These are phyloP conservation scores for Melinaea menophilus DNA, from an alignment of 2,888 invertebrate genomes.

Conservation along the genomic window DNA sequence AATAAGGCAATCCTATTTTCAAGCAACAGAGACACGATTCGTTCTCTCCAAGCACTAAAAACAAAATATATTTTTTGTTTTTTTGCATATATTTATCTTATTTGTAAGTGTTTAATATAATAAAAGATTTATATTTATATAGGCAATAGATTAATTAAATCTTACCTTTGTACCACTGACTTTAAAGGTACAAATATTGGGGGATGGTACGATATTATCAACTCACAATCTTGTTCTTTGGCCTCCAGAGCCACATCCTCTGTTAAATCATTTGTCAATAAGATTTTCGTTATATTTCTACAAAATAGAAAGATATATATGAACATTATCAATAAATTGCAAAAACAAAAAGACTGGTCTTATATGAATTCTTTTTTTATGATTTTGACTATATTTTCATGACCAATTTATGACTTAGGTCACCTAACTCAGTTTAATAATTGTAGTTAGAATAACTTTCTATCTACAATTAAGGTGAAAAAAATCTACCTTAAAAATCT, in stretches of 20 bases:
- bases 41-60: constrained; percentile 86
- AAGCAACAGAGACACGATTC: constrained; percentile 87
- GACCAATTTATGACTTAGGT: too few species aligned
- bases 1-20: constrained; percentile 92
- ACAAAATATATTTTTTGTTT: not conserved
- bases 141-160: not conserved
- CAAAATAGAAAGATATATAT: constrained; percentile 33
- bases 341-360: too few species aligned
- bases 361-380: too few species aligned
- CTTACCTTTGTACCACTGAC: constrained; percentile 85
- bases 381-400: too few species aligned
- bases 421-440: too few species aligned
- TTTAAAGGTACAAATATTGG: constrained; percentile 93
- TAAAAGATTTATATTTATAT: too few species aligned
- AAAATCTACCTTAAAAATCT: too few species aligned
- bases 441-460: too few species aligned
- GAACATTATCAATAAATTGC: too few species aligned
- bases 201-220: constrained; percentile 97
- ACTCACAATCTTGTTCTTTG: constrained; percentile 79
- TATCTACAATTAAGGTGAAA: too few species aligned
- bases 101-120: too few species aligned
- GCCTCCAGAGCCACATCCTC: constrained; percentile 92
- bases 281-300: constrained; percentile 79
- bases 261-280: constrained; percentile 96
- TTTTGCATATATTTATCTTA: not conserved